Evolutionary conservation across 2,113 vertebrate species (phyloP), one percentile per base, ranked within the genome.

Genomic region (Chamaea fasciata): DNA sequence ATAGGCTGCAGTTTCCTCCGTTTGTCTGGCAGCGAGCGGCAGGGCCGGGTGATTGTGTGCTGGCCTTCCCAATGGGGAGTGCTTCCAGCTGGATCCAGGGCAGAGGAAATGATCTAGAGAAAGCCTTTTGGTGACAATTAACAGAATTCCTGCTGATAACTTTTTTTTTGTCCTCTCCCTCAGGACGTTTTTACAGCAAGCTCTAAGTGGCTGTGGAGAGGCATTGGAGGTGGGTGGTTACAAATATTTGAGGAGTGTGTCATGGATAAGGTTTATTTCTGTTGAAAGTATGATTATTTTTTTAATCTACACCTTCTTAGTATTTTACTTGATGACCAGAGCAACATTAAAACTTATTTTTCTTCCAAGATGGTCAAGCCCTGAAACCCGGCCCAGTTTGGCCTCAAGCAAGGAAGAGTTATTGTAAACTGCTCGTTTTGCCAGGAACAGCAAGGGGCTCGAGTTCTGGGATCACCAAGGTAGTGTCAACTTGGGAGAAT

Each of bases 61-160:
- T 23, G 2, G 84, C 86, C 70, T 91, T 82, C 85, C 91, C 14
- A 2, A 49, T 0, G 5, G 57, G 37, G 17, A 88, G 55, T 0
- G 10, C 92, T 97, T 95, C 94, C 96, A 95, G 95, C 88, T 95
- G 92, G 55, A 79, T 92, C 85, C 39, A 12, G 92, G 96, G 94
- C 83, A 82, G 92, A 97, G 98, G 97, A 98, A 98, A 95, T 96
- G 95, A 93, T 95, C 94, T 86, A 87, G 82, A 11, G 20, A 86
- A 94, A 95, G 91, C 67, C 39, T 93, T 95, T 95, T 1, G 65
- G 75, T 95, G 95, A 95, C 97, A 97, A 95, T 91, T 87, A 95
- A 85, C 96, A 97, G 96, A 97, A 97, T 97, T 98, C 96, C 97
- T 97, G 96, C 79, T 49, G 94, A 96, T 97, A 97, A 94, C 20